These are phyloP conservation scores for Taphrorychus bicolor DNA, from an alignment of 2,888 invertebrate species.

Conservation along the genomic window DNA sequence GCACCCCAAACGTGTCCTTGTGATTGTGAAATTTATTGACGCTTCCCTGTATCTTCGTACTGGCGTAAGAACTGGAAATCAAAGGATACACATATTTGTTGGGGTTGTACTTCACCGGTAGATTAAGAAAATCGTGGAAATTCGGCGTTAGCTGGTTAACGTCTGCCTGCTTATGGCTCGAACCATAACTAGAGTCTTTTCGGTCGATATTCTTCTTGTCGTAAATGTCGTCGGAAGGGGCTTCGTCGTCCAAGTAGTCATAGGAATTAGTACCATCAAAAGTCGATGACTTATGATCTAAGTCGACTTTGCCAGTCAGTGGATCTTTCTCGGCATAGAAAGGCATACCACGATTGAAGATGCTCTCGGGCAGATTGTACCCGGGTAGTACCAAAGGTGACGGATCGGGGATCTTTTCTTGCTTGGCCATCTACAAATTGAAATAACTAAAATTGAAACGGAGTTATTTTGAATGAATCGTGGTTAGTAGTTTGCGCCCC, in stretches of 20 bases:
- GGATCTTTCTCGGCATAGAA: slow-evolving; percentile 75
- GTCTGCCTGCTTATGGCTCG: slow-evolving; percentile 65
- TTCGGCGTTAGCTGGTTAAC: slow-evolving; percentile 69
- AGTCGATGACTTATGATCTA: slow-evolving; percentile 63
- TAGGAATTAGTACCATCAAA: slow-evolving; percentile 54
- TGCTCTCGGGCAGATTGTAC: slow-evolving; percentile 63
- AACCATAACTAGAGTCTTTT: slow-evolving; percentile 55
- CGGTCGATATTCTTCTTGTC: slow-evolving; percentile 59
- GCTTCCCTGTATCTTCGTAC: slow-evolving; percentile 73
- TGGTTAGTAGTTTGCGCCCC: no score
- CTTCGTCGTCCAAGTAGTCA: slow-evolving; percentile 52
- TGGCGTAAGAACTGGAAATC: slow-evolving; percentile 75
- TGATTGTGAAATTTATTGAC: slow-evolving; percentile 65
- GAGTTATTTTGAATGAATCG: no score
- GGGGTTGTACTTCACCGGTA: slow-evolving; percentile 72
- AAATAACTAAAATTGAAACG: neutral
- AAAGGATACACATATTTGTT: slow-evolving; percentile 73
- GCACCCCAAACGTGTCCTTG: slow-evolving; percentile 52
- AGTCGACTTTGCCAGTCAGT: slow-evolving; percentile 70
- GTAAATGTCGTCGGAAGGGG: slow-evolving; percentile 50
- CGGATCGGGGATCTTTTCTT: slow-evolving; percentile 58
- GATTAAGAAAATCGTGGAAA: slow-evolving; percentile 72
- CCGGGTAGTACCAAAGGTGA: slow-evolving; percentile 57
- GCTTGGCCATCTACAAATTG: neutral
- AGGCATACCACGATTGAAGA: slow-evolving; percentile 73